These are phyloP conservation scores for Mastomys coucha DNA, from an alignment of 2,113 vertebrate genomes.

Conservation along the genomic window DNA sequence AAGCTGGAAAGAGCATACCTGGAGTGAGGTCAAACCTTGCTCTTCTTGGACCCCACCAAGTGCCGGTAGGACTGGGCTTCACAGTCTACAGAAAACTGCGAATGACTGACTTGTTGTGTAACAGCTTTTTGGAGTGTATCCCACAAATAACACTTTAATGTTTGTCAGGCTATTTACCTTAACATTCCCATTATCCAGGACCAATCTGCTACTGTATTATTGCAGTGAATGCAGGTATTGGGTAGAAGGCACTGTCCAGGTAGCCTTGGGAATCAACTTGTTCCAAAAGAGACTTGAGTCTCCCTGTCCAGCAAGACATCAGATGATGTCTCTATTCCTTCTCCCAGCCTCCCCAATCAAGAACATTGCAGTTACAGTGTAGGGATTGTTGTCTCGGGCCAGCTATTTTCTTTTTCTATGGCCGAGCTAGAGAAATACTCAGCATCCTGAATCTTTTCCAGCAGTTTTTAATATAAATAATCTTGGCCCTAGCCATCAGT, in stretches of 20 bases:
- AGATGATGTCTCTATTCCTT: not conserved
- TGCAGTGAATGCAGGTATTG: not conserved
- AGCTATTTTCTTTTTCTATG: not conserved
- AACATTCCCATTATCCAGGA: not conserved
- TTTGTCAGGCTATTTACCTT: not conserved
- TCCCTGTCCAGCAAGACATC: not conserved
- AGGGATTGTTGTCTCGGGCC: not conserved
- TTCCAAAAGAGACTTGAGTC: not conserved
- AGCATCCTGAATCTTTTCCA: constrained; percentile 24
- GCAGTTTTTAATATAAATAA: constrained; percentile 46
- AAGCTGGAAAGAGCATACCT: not conserved
- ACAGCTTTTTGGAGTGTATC: not conserved
- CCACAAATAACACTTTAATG: not conserved
- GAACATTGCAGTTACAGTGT: not conserved
- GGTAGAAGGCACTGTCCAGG: not conserved
- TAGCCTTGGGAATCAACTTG: not conserved
- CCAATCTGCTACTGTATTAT: not conserved
- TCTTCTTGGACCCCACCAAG: not conserved
- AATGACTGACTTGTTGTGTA: not conserved
- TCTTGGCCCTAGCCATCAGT: constrained; percentile 47
- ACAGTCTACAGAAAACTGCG: not conserved
- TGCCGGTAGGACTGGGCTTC: not conserved
- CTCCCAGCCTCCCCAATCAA: not conserved
- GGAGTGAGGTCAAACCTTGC: not conserved
- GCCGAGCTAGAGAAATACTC: not conserved